These are phyloP conservation scores for Argynnis bischoffii DNA, from an alignment of 2,888 invertebrate species.

Conservation along the genomic window DNA sequence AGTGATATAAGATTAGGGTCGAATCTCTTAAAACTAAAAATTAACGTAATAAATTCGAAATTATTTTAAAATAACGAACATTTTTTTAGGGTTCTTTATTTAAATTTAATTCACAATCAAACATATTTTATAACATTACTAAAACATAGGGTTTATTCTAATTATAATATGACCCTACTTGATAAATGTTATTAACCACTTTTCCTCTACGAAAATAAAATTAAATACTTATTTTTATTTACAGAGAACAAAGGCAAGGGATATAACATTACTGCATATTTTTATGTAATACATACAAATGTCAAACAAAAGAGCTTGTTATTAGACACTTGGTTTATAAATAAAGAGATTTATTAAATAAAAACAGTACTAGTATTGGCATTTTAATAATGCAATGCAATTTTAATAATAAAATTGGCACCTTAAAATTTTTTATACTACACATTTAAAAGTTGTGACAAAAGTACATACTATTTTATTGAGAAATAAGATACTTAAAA, in stretches of 20 bases:
- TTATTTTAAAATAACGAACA: neutral
- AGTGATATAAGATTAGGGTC: too few species aligned
- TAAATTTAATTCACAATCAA: constrained; percentile 22
- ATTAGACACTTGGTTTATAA: neutral
- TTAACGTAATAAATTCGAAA: too few species aligned
- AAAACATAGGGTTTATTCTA: constrained; percentile 22
- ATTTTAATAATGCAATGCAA: too few species aligned
- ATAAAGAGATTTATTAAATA: neutral
- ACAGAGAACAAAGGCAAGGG: neutral
- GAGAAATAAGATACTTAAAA: too few species aligned
- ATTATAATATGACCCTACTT: constrained; percentile 4
- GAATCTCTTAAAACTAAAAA: too few species aligned
- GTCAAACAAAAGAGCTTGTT: neutral
- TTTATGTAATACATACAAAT: neutral
- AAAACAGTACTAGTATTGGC: constrained; percentile 7
- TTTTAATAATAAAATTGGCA: too few species aligned
- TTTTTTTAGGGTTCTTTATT: constrained; percentile 1
- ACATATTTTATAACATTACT: constrained; percentile 21
- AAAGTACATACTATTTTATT: neutral
- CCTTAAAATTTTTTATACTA: too few species aligned
- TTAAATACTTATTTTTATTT: constrained; percentile 19
- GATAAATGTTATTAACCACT: constrained; percentile 9
- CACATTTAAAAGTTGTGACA: neutral
- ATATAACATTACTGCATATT: neutral
- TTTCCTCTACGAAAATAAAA: constrained; percentile 6